Base-by-base conservation (phyloP, 2,113 vertebrate genomes). In the Zosterops hypoxanthus region DNA sequence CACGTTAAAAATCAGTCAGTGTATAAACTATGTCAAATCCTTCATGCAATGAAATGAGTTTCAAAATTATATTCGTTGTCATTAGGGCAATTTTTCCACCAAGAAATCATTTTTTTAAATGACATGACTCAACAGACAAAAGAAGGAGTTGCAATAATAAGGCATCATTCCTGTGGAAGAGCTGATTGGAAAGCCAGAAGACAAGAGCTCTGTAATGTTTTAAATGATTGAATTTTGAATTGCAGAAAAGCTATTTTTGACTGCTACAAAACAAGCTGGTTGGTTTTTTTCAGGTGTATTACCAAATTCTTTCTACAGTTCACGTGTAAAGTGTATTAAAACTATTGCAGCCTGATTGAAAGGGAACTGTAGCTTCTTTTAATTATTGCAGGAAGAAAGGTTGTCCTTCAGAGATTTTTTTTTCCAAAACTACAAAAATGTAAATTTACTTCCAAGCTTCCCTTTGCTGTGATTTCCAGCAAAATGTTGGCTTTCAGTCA, bases 1-100 rank as follows among this genome's bases (percentile, higher is more conserved):
- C 82, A 56, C 11, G 44, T 83, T 94, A 91, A 95, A 92, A 95
- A 77, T 83, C 76, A 52, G 34, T n/a, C 56, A 36, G 64, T 81
- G 44, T 41, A 78, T 49, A 81, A 73, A 92, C 47, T 25, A 52
- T 29, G 25, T 78, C 55, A 88, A 94, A 70, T 78, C 59, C 68
- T 92, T 94, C 33, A 34, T 47, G 68, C 34, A 77, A 25, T 59
- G 31, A 66, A 91, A 71, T 57, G 18, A 33, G 78, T 92, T 70
- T 63, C 13, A 63, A 56, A 91, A 88, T 68, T 1, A 23, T 39
- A 26, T 85, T 85, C 59, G 24, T 49, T 73, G 36, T 78, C 28
- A 49, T 87, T 73, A 65, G 75, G 50, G 52, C 36, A 92, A 39
- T 21, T 93, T 88, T 90, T 17, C 42, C 69, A 66, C 80, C 64